phyloP scores from a whole-genome alignment of 2,888 invertebrate genomes.

The Phortica okadai region DNA sequence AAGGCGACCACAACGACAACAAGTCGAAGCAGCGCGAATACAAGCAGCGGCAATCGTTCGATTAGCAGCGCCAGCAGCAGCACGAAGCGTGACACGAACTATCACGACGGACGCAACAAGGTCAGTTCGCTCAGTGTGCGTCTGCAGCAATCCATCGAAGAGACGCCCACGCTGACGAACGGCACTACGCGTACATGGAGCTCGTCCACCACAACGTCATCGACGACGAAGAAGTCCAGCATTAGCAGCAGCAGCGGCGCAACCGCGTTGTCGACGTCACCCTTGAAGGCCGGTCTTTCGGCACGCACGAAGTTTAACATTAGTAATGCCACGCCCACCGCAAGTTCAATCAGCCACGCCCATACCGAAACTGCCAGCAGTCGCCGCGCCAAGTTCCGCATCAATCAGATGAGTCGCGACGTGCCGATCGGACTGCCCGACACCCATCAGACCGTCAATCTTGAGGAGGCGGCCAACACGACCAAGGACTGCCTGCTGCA shows the following conservation, averaged over 20 bases:
- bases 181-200: slow-evolving; percentile 39
- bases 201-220: slow-evolving; percentile 17
- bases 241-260: slow-evolving; percentile 30
- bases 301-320: slow-evolving; percentile 31
- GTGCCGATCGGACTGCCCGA: slow-evolving; percentile 83
- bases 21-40: slow-evolving; percentile 41
- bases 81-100: slow-evolving; percentile 44
- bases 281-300: slow-evolving; percentile 39
- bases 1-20: slow-evolving; percentile 49
- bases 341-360: slow-evolving; percentile 40
- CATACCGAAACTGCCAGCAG: slow-evolving; percentile 73
- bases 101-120: slow-evolving; percentile 52
- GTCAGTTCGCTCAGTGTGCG: slow-evolving; percentile 67
- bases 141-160: slow-evolving; percentile 74
- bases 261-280: not conserved
- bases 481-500: slow-evolving; percentile 87
- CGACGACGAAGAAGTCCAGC: slow-evolving; percentile 17
- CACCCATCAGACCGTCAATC: slow-evolving; percentile 78
- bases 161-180: slow-evolving; percentile 70
- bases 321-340: slow-evolving; percentile 40
- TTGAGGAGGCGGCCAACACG: slow-evolving; percentile 80
- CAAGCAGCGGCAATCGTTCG: slow-evolving; percentile 42
- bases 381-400: slow-evolving; percentile 81
- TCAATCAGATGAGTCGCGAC: slow-evolving; percentile 84
- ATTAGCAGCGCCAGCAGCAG: slow-evolving; percentile 51